These are phyloP conservation scores for Coelopa frigida DNA, from an alignment of 1,140 invertebrate genomes.

Conservation along the genomic window DNA sequence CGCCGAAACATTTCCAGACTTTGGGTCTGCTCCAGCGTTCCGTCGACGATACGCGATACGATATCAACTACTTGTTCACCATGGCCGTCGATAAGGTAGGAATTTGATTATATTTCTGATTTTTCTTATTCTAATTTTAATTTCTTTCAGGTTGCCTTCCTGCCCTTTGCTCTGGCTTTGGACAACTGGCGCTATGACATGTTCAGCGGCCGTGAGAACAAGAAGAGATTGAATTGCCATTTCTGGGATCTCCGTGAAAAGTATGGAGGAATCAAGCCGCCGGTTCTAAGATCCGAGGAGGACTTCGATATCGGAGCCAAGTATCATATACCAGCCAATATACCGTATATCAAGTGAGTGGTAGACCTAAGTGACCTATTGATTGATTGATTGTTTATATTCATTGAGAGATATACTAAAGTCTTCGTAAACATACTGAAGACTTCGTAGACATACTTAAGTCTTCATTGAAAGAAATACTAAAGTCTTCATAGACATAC, in stretches of 20 bases:
- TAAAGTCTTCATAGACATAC: no score
- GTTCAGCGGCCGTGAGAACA: slow-evolving; percentile 67
- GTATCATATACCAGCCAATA: slow-evolving; percentile 84
- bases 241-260: slow-evolving; percentile 80
- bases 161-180: slow-evolving; percentile 75
- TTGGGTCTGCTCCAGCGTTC: slow-evolving; percentile 71
- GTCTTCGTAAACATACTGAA: no score
- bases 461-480: no score
- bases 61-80: slow-evolving; percentile 84
- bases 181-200: slow-evolving; percentile 82
- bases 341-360: slow-evolving; percentile 82
- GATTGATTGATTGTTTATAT: no score
- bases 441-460: no score
- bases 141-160: slow-evolving; percentile 53
- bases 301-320: slow-evolving; percentile 89
- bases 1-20: slow-evolving; percentile 73
- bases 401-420: no score
- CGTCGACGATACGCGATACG: slow-evolving; percentile 66
- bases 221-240: slow-evolving; percentile 78
- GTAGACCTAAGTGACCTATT: no score
- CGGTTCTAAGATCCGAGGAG: slow-evolving; percentile 71
- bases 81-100: slow-evolving; percentile 81
- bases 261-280: slow-evolving; percentile 78
- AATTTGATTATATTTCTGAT: slow-evolving; percentile 5
- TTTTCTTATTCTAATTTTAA: neutral